Percentiles rank a stretch among this genome's conserved stretches.
These are phyloP conservation scores for Lordiphosa fenestrarum DNA, from an alignment of 2,888 invertebrate species.

Conservation along the genomic window DNA sequence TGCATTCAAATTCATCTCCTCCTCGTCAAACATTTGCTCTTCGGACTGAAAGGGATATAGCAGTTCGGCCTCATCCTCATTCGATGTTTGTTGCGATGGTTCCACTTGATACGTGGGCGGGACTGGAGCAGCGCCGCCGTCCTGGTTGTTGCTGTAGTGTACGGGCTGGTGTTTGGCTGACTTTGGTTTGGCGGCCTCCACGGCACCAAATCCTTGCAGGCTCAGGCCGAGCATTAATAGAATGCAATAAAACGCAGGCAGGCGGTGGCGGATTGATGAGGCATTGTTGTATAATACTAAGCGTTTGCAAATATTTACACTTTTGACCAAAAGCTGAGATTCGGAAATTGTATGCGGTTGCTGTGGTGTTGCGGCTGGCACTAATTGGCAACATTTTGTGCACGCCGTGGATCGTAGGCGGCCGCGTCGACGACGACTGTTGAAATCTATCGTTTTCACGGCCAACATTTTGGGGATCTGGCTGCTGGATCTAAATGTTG, in stretches of 20 bases:
- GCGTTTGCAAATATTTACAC: constrained; percentile 73
- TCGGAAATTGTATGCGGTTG: constrained; percentile 43
- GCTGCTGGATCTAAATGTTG: constrained; percentile 22
- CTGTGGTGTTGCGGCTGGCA: constrained; percentile 50
- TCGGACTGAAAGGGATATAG: constrained; percentile 76
- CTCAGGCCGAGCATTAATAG: constrained; percentile 47
- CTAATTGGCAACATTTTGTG: constrained; percentile 49
- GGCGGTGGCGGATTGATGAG: constrained; percentile 42
- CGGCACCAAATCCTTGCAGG: constrained; percentile 42
- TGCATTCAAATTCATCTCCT: constrained; percentile 64
- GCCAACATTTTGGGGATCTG: constrained; percentile 42
- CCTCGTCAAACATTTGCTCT: constrained; percentile 76
- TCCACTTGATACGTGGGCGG: constrained; percentile 76
- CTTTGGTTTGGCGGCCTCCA: constrained; percentile 74
- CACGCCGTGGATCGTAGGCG: constrained; percentile 72
- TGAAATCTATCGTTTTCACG: constrained; percentile 75
- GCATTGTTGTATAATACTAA: constrained; percentile 70
- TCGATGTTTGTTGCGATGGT: constrained; percentile 77
- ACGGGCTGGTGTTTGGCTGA: constrained; percentile 64
- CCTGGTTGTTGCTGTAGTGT: constrained; percentile 35
- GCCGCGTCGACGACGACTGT: constrained; percentile 79
- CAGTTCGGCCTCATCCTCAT: constrained; percentile 76
- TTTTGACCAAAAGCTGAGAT: constrained; percentile 68
- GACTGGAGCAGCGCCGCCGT: constrained; percentile 48
- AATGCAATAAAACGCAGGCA: constrained; percentile 30